These are phyloP conservation scores for Pseudopipra pipra DNA, from an alignment of 2,113 vertebrate genomes.

Conservation along the genomic window DNA sequence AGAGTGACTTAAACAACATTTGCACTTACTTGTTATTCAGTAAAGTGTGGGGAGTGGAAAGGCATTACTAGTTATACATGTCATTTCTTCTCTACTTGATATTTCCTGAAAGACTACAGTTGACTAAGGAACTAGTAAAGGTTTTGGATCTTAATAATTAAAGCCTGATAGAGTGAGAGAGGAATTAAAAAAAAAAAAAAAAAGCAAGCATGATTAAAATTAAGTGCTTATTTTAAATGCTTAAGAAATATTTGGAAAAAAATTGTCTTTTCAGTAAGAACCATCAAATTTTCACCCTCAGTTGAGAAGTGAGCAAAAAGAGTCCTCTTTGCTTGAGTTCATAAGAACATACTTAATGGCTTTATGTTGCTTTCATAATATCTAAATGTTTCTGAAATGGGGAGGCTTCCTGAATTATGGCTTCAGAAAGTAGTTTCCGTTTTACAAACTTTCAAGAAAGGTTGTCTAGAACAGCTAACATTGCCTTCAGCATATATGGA, in stretches of 20 bases:
- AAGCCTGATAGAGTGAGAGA: neutral
- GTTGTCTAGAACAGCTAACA: neutral
- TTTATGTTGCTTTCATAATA: neutral
- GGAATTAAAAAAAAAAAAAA: neutral
- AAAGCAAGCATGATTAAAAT: neutral
- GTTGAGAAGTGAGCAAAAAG: neutral
- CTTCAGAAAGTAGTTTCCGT: conserved; percentile 1
- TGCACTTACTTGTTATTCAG: neutral
- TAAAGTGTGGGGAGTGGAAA: neutral
- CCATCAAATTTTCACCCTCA: neutral
- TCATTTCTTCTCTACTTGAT: neutral
- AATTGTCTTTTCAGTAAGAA: neutral
- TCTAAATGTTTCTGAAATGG: neutral
- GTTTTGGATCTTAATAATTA: neutral
- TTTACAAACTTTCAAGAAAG: conserved; percentile 8
- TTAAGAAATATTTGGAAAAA: conserved; percentile 18
- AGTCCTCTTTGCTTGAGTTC: neutral
- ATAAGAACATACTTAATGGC: neutral
- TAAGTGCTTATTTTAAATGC: neutral
- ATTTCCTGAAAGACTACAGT: neutral
- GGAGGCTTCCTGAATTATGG: neutral
- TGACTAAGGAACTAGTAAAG: neutral
- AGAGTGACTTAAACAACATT: neutral
- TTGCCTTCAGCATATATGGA: neutral
- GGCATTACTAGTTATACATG: neutral